Evolutionary conservation across 2,888 invertebrate genomes (phyloP), one percentile per base, ranked within the genome.

Genomic region (Bhutanitis thaidina): DNA sequence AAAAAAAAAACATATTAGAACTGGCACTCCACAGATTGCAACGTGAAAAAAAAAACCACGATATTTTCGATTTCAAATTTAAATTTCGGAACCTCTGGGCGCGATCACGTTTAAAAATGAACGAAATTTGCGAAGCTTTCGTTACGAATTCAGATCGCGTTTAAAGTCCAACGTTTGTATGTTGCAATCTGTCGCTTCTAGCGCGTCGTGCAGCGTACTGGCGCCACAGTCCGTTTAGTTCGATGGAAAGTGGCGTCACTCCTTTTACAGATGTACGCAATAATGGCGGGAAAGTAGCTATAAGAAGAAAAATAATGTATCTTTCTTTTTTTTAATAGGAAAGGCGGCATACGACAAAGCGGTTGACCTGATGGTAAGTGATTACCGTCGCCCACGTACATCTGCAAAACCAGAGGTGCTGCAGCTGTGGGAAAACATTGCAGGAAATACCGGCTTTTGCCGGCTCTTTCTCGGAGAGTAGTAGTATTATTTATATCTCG

Each of bases 121-220:
- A 41, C 45, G 51, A 45, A 51, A 37, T 39, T 51, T 32, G 41
- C 51, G 46, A 32, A 45, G 41, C 51, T 51, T 51, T 30, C 51
- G 51, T 41, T 51, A 29, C 30, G 51, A 41, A 51, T 40, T 50
- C 44, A 35, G 39, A 50, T 9, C 29, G 29, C 25, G 50, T 39
- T 41, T 49, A 43, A 49, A 49, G 45, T 40, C 36, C 45, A 14
- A 20, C 49, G 49, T 53, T 48, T 49, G 37, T 46, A 50, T 51
- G 44, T 53, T 51, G 47, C 55, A 58, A 52, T 41, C 52, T 44
- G 52, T 54, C 51, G 49, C 49, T 43, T 44, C 43, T 39, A 27
- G 43, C 50, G 36, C 34, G 16, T 35, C 41, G 44, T 49, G 52
- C 43, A 55, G 52, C 20, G 20, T 53, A 54, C 51, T 53, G 47